These are phyloP conservation scores for Desmophyllum pertusum DNA, from an alignment of 92 coral and sea anemone species.

Conservation along the genomic window DNA sequence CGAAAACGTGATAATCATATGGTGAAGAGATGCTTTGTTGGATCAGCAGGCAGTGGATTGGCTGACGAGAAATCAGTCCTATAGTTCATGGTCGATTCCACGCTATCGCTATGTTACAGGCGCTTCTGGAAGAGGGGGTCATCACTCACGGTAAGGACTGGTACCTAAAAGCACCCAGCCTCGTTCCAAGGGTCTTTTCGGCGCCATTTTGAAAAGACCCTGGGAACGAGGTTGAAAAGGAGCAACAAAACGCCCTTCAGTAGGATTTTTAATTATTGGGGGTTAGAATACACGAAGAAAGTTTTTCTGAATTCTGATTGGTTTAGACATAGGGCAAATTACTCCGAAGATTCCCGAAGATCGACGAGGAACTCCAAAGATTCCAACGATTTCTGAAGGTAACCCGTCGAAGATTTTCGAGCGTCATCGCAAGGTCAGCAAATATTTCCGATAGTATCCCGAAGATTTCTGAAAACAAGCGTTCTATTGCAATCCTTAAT, in stretches of 20 bases:
- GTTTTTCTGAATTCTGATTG: too few species aligned
- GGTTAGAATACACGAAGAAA: too few species aligned
- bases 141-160: conserved; percentile 60
- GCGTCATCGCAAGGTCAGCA: too few species aligned
- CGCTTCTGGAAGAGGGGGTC: conserved; percentile 74
- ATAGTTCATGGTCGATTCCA: conserved; percentile 84
- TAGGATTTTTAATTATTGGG: too few species aligned
- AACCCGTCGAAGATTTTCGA: too few species aligned
- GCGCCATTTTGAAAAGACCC: not conserved
- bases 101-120: conserved; percentile 76
- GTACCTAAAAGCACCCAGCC: not conserved
- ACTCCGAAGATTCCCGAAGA: not conserved
- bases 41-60: conserved; percentile 80
- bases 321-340: too few species aligned
- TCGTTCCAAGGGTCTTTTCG: not conserved
- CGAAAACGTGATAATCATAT: conserved; percentile 47
- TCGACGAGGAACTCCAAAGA: too few species aligned
- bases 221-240: too few species aligned
- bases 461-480: too few species aligned
- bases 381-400: too few species aligned
- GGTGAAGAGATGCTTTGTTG: conserved; percentile 67
- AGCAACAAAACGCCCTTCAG: not conserved
- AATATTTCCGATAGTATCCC: too few species aligned
- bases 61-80: conserved; percentile 60
- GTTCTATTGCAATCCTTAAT: too few species aligned